These are phyloP conservation scores for Thumatha senex DNA, from an alignment of 2,888 invertebrate species.

Conservation along the genomic window DNA sequence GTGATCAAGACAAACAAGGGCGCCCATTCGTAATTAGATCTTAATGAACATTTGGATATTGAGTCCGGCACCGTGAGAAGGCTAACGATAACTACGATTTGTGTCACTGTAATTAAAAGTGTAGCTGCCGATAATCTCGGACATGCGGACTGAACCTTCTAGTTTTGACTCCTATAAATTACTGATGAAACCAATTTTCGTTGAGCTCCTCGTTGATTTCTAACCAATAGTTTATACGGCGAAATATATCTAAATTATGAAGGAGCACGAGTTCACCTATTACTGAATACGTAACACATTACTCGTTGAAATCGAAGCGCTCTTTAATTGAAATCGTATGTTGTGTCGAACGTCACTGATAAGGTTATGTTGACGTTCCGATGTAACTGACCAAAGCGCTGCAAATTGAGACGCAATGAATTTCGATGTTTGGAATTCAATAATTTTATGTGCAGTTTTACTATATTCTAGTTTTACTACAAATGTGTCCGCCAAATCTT, in stretches of 20 bases:
- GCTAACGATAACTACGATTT: conserved; percentile 79
- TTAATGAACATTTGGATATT: conserved; percentile 81
- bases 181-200: conserved; percentile 57
- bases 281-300: conserved; percentile 63
- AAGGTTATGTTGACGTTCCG: conserved; percentile 60
- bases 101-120: conserved; percentile 83
- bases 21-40: conserved; percentile 82
- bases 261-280: conserved; percentile 52
- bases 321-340: conserved; percentile 82
- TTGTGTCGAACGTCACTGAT: conserved; percentile 73
- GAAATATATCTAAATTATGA: conserved; percentile 32
- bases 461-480: too few relatives aligned
- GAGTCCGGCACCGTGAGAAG: conserved; percentile 82
- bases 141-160: conserved; percentile 69
- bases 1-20: conserved; percentile 81
- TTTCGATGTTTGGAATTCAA: too few relatives aligned
- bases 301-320: conserved; percentile 70
- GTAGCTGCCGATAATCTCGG: conserved; percentile 78
- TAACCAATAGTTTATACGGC: conserved; percentile 23
- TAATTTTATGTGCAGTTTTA: too few relatives aligned
- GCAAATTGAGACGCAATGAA: conserved; percentile 55
- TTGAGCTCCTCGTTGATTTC: conserved; percentile 50
- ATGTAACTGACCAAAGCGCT: conserved; percentile 42
- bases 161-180: conserved; percentile 71
- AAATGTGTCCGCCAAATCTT: too few relatives aligned